Conservation (phyloP, 2,888 invertebrate species). For the Scaptomyza tumidula region DNA sequence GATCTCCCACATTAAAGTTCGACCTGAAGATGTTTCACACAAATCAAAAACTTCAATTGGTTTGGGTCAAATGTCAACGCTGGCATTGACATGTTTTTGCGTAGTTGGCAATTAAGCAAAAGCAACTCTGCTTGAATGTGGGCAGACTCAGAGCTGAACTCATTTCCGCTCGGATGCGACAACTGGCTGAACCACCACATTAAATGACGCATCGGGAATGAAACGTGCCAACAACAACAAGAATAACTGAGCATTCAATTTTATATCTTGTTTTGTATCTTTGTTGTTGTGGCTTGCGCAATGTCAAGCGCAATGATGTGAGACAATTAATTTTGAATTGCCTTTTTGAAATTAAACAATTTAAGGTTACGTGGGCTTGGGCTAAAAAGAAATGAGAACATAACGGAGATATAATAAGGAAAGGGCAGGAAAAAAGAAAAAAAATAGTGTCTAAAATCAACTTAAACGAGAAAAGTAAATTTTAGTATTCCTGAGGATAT, state of each 20-base stretch:
- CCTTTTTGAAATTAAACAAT: constrained; percentile 57
- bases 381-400: background rate
- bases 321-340: constrained; percentile 72
- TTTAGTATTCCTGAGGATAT: too few species aligned
- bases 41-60: constrained; percentile 52
- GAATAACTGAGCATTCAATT: constrained; percentile 6
- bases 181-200: constrained; percentile 10
- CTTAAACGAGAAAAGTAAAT: too few species aligned
- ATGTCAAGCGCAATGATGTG: constrained; percentile 78
- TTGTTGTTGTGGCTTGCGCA: constrained; percentile 36
- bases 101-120: constrained; percentile 60
- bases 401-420: background rate
- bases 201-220: constrained; percentile 23
- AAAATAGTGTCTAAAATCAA: too few species aligned
- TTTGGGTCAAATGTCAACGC: constrained; percentile 55
- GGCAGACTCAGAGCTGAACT: constrained; percentile 40
- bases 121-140: constrained; percentile 38
- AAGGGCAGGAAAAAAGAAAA: too few species aligned
- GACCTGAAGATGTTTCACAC: background rate
- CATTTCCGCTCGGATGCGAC: constrained; percentile 66
- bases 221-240: constrained; percentile 1
- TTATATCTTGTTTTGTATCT: constrained; percentile 27
- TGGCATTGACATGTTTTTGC: constrained; percentile 50
- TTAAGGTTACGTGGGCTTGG: constrained; percentile 21
- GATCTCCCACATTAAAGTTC: constrained; percentile 16